phyloP scores from a whole-genome alignment of 2,113 vertebrate genomes.

The Ceyx margarethae region DNA sequence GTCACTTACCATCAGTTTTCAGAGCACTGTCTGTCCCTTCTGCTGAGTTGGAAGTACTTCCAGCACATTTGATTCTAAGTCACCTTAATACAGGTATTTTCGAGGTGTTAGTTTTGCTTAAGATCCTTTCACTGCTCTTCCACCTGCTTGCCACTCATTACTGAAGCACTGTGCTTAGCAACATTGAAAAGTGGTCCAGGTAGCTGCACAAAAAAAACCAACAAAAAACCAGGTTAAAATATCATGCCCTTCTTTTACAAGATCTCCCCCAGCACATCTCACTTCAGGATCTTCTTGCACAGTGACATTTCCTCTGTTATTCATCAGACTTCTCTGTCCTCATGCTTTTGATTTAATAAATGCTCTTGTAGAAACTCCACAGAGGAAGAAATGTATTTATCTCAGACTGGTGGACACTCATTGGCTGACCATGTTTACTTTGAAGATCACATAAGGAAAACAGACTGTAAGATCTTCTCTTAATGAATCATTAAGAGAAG shows the following conservation, averaged over 20 bases:
- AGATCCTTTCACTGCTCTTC: neutral
- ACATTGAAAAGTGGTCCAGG: neutral
- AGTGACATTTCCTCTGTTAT: neutral
- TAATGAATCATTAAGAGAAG: neutral
- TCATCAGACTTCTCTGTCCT: neutral
- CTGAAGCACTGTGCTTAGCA: neutral
- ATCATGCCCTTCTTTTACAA: neutral
- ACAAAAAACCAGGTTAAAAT: neutral
- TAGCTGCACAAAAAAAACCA: neutral
- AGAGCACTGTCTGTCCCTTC: neutral
- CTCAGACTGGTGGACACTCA: neutral
- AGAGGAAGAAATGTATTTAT: neutral
- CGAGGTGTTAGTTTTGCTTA: neutral
- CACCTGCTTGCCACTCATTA: fast-evolving
- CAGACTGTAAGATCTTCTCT: neutral
- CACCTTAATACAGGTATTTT: neutral
- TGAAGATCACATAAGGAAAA: neutral
- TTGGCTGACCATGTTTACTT: neutral
- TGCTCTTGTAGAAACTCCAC: neutral
- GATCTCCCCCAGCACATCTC: neutral
- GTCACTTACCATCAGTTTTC: neutral
- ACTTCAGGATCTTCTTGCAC: neutral
- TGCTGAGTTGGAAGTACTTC: neutral
- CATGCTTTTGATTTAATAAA: neutral
- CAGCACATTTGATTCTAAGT: neutral